These are phyloP conservation scores for Mastigias papua DNA, from an alignment of 30 jellyfish, hydroid and myxozoan species.

Conservation along the genomic window DNA sequence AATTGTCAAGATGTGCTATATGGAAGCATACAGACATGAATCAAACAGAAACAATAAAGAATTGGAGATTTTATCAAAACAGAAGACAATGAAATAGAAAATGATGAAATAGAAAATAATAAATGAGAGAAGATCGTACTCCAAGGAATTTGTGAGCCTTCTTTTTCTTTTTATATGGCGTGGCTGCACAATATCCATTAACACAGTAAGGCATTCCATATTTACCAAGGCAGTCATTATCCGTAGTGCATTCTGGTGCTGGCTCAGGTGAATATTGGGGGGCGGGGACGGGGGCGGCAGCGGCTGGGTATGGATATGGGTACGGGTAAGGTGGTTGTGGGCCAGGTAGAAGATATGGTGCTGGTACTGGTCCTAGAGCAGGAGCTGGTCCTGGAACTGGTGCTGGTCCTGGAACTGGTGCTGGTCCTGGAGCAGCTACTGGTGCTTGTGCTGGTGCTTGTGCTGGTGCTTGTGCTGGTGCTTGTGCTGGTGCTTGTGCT, in stretches of 20 bases:
- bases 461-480: slow-evolving; percentile 25
- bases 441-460: slow-evolving; percentile 37
- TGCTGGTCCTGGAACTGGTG: slow-evolving; percentile 35
- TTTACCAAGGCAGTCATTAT: slow-evolving; percentile 28
- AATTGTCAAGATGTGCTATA: too few relatives aligned
- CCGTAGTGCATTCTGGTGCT: slow-evolving; percentile 29
- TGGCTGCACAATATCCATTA: slow-evolving; percentile 52
- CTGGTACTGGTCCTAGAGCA: slow-evolving; percentile 17
- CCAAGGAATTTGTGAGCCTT: slow-evolving; percentile 51
- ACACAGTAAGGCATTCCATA: slow-evolving; percentile 50
- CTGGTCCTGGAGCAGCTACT: slow-evolving; percentile 37
- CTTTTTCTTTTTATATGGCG: slow-evolving; percentile 42
- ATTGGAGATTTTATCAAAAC: background rate
- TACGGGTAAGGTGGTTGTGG: slow-evolving; percentile 10
- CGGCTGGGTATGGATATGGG: slow-evolving; percentile 41
- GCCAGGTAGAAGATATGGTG: slow-evolving; percentile 20
- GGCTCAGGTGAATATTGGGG: too few relatives aligned
- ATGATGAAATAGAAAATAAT: background rate
- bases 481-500: slow-evolving; percentile 47
- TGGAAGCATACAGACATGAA: too few relatives aligned
- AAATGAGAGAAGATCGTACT: background rate
- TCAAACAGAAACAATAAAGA: background rate
- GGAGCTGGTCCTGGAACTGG: slow-evolving; percentile 54
- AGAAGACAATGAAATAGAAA: background rate
- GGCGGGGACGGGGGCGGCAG: slow-evolving; percentile 29